Conservation (phyloP, 30 jellyfish, hydroid and myxozoan genomes). For the Cassiopea xamachana region DNA sequence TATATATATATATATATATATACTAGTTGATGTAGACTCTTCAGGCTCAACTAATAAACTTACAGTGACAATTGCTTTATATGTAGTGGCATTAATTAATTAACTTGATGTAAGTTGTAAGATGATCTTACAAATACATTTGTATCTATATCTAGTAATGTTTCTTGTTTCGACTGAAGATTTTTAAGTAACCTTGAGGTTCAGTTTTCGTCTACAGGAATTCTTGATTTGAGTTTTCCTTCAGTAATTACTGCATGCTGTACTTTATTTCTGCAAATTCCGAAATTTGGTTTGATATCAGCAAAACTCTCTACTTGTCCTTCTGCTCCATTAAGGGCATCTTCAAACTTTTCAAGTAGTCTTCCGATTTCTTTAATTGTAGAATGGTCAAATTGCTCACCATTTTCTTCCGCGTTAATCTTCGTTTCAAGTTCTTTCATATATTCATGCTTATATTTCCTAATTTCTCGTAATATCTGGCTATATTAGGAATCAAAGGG, state of each 20-base stretch:
- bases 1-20: no score
- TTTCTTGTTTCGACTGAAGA: not conserved
- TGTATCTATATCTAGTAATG: not conserved
- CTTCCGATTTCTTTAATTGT: not conserved
- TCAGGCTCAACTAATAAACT: no score
- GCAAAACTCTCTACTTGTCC: not conserved
- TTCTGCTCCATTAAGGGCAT: not conserved
- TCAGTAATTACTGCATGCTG: not conserved
- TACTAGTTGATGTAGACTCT: no score
- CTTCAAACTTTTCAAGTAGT: not conserved
- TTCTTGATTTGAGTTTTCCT: not conserved
- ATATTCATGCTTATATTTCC: not conserved
- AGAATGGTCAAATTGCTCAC: not conserved
- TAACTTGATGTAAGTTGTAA: not conserved
- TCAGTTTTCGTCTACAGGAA: not conserved
- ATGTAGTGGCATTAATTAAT: not conserved
- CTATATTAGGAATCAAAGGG: not conserved
- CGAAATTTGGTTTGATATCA: not conserved
- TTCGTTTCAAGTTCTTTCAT: constrained; percentile 4
- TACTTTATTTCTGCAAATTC: not conserved
- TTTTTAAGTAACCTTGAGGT: not conserved
- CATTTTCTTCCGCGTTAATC: constrained; percentile 11
- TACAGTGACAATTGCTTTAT: not conserved
- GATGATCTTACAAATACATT: not conserved
- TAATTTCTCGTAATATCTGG: not conserved